phyloP scores from a whole-genome alignment of 1,140 invertebrate species.

The Vanessa tameamea region DNA sequence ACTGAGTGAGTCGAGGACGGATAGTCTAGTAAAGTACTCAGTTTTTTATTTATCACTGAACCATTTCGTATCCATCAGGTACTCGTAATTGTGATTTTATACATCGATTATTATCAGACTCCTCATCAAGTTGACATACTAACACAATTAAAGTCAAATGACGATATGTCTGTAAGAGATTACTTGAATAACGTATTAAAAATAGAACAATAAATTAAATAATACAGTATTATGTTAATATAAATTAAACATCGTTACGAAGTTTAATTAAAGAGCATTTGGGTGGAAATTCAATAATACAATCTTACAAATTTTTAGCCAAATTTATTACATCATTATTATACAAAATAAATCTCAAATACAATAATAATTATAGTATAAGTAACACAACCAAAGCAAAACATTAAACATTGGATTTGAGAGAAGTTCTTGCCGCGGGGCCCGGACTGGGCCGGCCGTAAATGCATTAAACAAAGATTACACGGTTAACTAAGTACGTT shows the following conservation, averaged over 20 bases:
- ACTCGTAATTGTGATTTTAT: too few species aligned
- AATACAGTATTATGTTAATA: not conserved
- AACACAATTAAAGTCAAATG: too few species aligned
- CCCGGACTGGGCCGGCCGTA: constrained; percentile 55
- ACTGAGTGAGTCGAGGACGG: too few species aligned
- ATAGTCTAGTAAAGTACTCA: too few species aligned
- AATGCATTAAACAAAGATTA: constrained; percentile 70
- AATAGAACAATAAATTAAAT: too few species aligned
- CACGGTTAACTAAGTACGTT: constrained; percentile 52
- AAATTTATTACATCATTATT: constrained; percentile 79
- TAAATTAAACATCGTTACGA: not conserved
- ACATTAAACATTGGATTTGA: constrained; percentile 76
- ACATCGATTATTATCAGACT: too few species aligned
- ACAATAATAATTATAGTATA: constrained; percentile 77
- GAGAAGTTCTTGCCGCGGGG: constrained; percentile 60
- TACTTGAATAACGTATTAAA: too few species aligned
- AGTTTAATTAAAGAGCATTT: not conserved
- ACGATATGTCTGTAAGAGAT: too few species aligned
- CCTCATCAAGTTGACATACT: too few species aligned
- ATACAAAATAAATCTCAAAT: constrained; percentile 80
- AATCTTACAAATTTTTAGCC: constrained; percentile 60
- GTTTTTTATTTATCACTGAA: too few species aligned
- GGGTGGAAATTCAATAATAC: not conserved
- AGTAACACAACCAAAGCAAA: constrained; percentile 80
- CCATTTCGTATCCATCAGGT: too few species aligned